These are phyloP conservation scores for Lasioglossum leucozonium DNA, from an alignment of 2,888 invertebrate species.

Conservation along the genomic window DNA sequence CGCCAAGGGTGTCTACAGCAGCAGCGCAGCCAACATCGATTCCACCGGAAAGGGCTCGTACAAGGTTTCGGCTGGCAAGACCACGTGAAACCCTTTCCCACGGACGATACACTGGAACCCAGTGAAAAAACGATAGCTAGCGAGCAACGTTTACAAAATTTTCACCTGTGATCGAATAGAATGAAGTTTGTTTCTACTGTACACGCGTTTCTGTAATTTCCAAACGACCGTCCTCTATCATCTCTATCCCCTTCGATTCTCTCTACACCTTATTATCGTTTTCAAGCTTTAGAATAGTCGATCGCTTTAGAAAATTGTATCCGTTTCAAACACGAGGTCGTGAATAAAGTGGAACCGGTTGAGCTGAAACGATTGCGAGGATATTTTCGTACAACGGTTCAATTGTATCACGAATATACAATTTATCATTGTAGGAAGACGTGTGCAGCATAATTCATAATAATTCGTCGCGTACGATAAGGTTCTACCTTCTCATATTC, in stretches of 20 bases:
- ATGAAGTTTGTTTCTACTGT: background rate
- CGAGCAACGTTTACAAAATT: background rate
- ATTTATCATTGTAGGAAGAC: background rate
- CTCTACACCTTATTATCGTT: background rate
- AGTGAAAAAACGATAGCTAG: background rate
- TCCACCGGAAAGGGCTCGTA: constrained; percentile 85
- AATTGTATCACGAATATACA: background rate
- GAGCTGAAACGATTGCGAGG: background rate
- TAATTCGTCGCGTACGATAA: background rate
- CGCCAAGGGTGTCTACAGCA: constrained; percentile 85
- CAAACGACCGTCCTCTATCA: background rate
- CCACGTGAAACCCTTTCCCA: constrained; percentile 22
- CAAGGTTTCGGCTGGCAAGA: constrained; percentile 84
- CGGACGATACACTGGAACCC: background rate
- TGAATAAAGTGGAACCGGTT: background rate
- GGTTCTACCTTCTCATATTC: background rate
- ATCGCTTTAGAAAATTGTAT: background rate
- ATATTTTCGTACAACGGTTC: background rate
- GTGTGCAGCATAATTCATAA: background rate
- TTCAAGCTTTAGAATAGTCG: background rate
- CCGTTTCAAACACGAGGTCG: background rate
- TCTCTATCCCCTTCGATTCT: background rate
- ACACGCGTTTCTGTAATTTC: background rate
- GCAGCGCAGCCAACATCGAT: constrained; percentile 85
- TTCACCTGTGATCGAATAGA: constrained; percentile 7